Percentiles rank a stretch among this genome's conserved stretches.
These are phyloP conservation scores for Tor tambroides DNA, from an alignment of 2,113 vertebrate genomes.

Conservation along the genomic window DNA sequence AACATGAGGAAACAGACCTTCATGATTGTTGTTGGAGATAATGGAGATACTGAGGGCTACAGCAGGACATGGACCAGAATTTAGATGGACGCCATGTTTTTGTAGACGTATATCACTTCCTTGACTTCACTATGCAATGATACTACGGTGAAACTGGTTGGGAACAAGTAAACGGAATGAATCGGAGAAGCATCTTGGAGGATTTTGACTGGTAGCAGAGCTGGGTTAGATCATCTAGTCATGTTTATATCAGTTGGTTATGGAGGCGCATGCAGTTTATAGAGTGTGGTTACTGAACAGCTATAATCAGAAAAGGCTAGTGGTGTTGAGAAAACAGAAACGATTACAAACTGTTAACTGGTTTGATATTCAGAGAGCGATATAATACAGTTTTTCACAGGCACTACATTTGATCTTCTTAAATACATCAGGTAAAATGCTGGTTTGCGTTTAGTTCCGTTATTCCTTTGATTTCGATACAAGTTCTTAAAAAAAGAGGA, in stretches of 20 bases:
- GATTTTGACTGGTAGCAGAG: conserved; percentile 75
- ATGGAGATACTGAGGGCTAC: background rate
- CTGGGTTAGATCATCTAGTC: conserved; percentile 73
- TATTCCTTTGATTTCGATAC: conserved; percentile 79
- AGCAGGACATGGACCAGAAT: background rate
- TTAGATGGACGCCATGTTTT: background rate
- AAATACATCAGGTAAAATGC: conserved; percentile 96
- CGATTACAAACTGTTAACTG: conserved; percentile 71
- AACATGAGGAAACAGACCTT: conserved; percentile 24
- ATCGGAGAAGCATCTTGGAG: conserved; percentile 76
- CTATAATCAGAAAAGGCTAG: conserved; percentile 84
- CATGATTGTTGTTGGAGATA: conserved; percentile 13
- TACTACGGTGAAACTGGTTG: background rate
- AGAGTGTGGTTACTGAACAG: conserved; percentile 95
- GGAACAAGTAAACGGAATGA: conserved; percentile 9
- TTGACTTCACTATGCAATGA: background rate
- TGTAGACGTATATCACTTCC: conserved; percentile 11
- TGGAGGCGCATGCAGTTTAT: conserved; percentile 97
- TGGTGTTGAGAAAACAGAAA: conserved; percentile 87
- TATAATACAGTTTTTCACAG: conserved; percentile 99
- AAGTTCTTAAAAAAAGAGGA: conserved; percentile 76
- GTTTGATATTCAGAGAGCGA: conserved; percentile 85
- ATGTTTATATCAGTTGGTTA: conserved; percentile 89
- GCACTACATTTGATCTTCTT: conserved; percentile 92
- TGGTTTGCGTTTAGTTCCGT: conserved; percentile 88